phyloP scores from a whole-genome alignment of 1,140 invertebrate species.

The Lamellibrachia luymesi region DNA sequence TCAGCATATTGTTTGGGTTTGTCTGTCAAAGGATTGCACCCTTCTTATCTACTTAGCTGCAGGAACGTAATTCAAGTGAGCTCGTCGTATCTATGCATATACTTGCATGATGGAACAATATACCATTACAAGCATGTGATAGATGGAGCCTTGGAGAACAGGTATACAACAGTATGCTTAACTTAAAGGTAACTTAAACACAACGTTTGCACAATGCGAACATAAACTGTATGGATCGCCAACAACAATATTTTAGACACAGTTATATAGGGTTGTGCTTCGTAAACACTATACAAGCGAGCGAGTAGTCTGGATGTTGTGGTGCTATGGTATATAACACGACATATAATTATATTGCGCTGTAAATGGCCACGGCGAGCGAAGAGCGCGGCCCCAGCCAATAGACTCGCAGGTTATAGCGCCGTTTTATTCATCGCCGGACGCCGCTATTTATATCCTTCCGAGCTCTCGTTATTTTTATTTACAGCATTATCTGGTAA shows the following conservation, averaged over 20 bases:
- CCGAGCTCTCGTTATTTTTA: slow-evolving; percentile 4
- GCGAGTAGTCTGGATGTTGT: background rate
- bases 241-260: too few species aligned
- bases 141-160: too few species aligned
- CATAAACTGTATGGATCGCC: too few species aligned
- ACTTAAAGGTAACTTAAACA: background rate
- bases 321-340: background rate
- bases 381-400: background rate
- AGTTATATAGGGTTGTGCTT: background rate
- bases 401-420: background rate
- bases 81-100: too few species aligned
- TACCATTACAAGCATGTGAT: too few species aligned
- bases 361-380: background rate
- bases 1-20: too few species aligned
- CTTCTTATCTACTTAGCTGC: too few species aligned
- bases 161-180: too few species aligned
- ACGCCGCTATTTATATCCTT: slow-evolving; percentile 4
- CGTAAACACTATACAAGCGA: background rate
- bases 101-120: too few species aligned
- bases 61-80: too few species aligned
- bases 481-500: slow-evolving; percentile 5
- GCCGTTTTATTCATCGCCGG: background rate
- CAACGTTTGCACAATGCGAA: too few species aligned
- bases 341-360: background rate
- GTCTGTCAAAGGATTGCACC: too few species aligned